Percentiles rank a stretch among this genome's conserved stretches.
These are phyloP conservation scores for Tuta absoluta DNA, from an alignment of 2,888 invertebrate species.

Conservation along the genomic window DNA sequence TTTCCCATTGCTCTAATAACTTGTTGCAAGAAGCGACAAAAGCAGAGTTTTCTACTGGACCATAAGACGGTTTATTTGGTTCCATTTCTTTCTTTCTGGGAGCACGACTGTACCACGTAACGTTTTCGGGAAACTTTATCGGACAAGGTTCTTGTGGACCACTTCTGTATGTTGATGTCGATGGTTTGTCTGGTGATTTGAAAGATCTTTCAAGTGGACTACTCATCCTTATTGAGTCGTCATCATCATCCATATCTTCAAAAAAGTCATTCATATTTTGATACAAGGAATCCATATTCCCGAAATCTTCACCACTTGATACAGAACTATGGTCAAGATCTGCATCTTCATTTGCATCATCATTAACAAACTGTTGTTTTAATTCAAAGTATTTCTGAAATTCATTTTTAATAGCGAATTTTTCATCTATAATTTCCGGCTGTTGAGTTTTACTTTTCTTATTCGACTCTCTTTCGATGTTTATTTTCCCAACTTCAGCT, in stretches of 20 bases:
- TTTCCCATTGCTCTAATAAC: conserved; percentile 35
- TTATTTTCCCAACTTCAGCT: conserved; percentile 27
- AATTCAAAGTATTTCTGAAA: too few species aligned
- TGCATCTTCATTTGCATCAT: not conserved
- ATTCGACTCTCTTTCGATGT: not conserved
- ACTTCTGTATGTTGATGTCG: not conserved
- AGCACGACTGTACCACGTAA: not conserved
- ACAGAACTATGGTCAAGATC: not conserved
- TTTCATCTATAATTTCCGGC: not conserved
- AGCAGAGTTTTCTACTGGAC: conserved; percentile 36
- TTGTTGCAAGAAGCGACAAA: conserved; percentile 36
- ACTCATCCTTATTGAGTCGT: not conserved
- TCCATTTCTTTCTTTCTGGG: not conserved
- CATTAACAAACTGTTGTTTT: not conserved
- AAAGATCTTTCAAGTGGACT: conserved; percentile 3
- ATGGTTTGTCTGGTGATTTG: not conserved
- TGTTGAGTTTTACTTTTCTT: not conserved
- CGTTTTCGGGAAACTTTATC: not conserved
- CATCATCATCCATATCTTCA: not conserved
- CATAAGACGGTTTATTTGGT: conserved; percentile 16
- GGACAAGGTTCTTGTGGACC: not conserved
- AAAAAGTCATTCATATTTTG: too few species aligned
- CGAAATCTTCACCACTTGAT: too few species aligned
- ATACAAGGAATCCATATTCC: too few species aligned
- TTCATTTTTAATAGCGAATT: not conserved